Evolutionary conservation across 2,797 vertebrate species (phyloP).

Genomic region (Chiloscyllium punctatum): DNA sequence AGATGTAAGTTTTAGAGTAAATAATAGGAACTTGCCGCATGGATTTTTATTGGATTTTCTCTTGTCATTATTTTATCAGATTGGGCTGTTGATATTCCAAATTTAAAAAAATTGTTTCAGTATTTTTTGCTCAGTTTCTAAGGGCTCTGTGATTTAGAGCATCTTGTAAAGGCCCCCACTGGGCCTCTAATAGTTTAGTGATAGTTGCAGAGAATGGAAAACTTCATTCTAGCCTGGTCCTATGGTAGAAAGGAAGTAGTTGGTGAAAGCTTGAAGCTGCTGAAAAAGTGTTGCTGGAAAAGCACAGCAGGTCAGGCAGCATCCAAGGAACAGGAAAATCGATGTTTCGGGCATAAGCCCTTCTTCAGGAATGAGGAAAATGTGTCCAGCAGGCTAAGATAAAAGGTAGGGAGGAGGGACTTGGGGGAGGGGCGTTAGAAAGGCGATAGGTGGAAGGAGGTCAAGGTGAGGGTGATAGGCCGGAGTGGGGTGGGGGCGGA

Average conservation of each 20-base stretch:
- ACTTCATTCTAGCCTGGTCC: not conserved
- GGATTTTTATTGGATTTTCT: not conserved
- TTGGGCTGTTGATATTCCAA: not conserved
- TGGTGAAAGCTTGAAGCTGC: not conserved
- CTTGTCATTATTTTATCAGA: not conserved
- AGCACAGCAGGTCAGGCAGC: no score
- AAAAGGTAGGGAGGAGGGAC: no score
- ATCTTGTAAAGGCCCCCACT: not conserved
- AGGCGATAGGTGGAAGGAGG: no score
- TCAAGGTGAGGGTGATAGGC: no score
- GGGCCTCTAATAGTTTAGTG: not conserved
- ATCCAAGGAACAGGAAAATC: no score
- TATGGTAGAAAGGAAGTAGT: not conserved
- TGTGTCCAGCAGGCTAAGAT: no score
- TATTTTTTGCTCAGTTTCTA: not conserved
- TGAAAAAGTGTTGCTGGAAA: no score
- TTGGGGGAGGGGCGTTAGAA: no score
- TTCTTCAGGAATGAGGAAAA: no score
- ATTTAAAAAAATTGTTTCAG: not conserved
- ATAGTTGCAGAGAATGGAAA: not conserved
- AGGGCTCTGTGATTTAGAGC: not conserved
- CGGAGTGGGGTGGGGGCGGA: no score
- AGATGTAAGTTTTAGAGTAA: not conserved
- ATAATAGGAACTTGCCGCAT: not conserved
- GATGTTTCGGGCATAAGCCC: no score